phyloP scores from a whole-genome alignment of 2,113 vertebrate genomes.

The Mobula hypostoma region DNA sequence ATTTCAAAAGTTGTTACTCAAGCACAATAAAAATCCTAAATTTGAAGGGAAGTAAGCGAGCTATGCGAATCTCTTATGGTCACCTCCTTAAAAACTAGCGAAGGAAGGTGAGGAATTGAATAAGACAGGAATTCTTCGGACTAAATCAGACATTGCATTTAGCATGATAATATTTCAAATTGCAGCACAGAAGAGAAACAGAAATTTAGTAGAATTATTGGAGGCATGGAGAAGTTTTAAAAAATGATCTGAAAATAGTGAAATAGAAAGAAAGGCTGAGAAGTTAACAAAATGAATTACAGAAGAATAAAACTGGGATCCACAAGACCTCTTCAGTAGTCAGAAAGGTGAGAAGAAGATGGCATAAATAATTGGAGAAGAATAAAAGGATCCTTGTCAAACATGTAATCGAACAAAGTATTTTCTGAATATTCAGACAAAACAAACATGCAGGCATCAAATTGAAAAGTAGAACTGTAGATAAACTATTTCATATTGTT shows the following conservation, averaged over 20 bases:
- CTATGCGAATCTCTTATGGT: neutral
- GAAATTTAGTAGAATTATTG: neutral
- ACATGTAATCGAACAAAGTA: neutral
- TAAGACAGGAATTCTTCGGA: neutral
- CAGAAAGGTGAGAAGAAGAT: neutral
- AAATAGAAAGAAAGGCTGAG: neutral
- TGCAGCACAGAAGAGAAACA: neutral
- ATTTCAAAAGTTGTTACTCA: neutral
- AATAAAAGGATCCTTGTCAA: neutral
- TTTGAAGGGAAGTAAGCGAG: neutral
- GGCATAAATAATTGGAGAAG: neutral
- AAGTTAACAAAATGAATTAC: neutral
- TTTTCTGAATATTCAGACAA: neutral
- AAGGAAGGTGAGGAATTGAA: neutral
- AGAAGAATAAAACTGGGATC: neutral
- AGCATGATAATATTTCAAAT: neutral
- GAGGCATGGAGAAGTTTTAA: neutral
- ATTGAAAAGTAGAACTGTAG: neutral
- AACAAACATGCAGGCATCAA: neutral
- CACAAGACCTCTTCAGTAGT: neutral
- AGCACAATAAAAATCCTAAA: neutral
- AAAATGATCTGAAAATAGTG: neutral
- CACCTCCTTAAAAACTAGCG: neutral
- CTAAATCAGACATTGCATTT: neutral
- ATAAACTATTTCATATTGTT: neutral